phyloP scores from a whole-genome alignment of 1,140 invertebrate species.

The Calycopis cecrops region DNA sequence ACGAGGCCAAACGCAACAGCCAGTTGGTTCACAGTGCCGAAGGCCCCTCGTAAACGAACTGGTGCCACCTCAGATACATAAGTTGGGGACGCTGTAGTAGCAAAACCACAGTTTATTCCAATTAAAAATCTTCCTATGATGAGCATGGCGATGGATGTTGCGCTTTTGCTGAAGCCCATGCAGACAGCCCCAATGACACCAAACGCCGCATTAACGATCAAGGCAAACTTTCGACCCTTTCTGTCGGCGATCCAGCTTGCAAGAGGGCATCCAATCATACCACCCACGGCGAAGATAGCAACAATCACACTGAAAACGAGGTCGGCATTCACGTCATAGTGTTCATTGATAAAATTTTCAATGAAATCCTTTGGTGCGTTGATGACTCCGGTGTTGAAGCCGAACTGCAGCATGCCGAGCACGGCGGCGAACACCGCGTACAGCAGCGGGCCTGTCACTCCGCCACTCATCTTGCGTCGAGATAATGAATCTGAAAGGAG shows the following conservation, averaged over 20 bases:
- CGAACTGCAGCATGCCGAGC: conserved; percentile 98
- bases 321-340: conserved; percentile 82
- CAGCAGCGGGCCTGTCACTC: conserved; percentile 92
- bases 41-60: conserved; percentile 87
- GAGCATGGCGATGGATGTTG: conserved; percentile 62
- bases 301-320: conserved; percentile 93
- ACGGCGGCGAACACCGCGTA: conserved; percentile 96
- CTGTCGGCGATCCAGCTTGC: conserved; percentile 88
- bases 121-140: conserved; percentile 70
- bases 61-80: conserved; percentile 96
- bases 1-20: conserved; percentile 91
- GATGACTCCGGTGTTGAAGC: conserved; percentile 98
- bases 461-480: conserved; percentile 57
- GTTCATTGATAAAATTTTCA: conserved; percentile 93
- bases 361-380: conserved; percentile 97
- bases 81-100: conserved; percentile 92
- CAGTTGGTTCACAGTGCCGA: conserved; percentile 93
- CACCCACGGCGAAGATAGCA: conserved; percentile 95
- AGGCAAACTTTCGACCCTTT: conserved; percentile 57
- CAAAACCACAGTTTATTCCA: conserved; percentile 80
- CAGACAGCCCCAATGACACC: conserved; percentile 57
- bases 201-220: conserved; percentile 55
- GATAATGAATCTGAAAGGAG: conserved; percentile 35
- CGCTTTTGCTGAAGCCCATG: conserved; percentile 65
- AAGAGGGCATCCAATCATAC: conserved; percentile 95